Evolutionary conservation across 2,113 vertebrate genomes (phyloP), one percentile per base, ranked within the genome.

Genomic region (Lophius piscatorius): DNA sequence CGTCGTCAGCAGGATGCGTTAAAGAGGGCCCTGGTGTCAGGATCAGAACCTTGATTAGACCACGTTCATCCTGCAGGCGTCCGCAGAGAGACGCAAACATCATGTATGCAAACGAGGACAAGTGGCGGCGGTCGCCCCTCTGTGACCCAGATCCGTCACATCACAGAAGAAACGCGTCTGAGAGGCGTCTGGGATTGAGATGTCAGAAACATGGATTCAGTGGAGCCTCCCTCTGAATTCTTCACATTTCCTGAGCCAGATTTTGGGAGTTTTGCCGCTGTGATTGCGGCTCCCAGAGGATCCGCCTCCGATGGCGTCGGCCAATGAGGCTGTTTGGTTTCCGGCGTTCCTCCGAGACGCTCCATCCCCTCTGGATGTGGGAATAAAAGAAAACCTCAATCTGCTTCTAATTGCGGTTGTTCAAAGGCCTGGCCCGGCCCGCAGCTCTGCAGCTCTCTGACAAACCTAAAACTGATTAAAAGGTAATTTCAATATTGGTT

Each of bases 251-350:
- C 76, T 88, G 72, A 88, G 82, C 83, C 77, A 77, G 61, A 86
- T 86, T 88, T 82, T 41, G 45, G 41, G 51, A 69, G n/a, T n/a
- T 87, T 78, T 85, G 74, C 44, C 55, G 83, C 85, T 81, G 69
- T 87, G 87, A 88, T 89, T 82, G 83, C 46, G 63, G 63, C 71
- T 83, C 88, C 82, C 76, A 17, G 46, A 49, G 80, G 87, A 81
- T 63, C 35, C 33, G 58, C 55, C 57, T 85, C 65, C 52, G 59
- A 84, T 76, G 83, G 74, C 65, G 66, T 44, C 60, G 55, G 52
- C 14, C 35, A 38, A 12, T 38, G 3, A 4, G 35, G 40, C 70
- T 76, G 65, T 78, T 58, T 39, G 69, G 29, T 73, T 80, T 60
- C 67, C 63, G 64, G 42, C 16, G 61, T 58, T 82, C 58, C 60